Conservation (phyloP, 2,888 invertebrate species). For the Pediacus dermestoides region DNA sequence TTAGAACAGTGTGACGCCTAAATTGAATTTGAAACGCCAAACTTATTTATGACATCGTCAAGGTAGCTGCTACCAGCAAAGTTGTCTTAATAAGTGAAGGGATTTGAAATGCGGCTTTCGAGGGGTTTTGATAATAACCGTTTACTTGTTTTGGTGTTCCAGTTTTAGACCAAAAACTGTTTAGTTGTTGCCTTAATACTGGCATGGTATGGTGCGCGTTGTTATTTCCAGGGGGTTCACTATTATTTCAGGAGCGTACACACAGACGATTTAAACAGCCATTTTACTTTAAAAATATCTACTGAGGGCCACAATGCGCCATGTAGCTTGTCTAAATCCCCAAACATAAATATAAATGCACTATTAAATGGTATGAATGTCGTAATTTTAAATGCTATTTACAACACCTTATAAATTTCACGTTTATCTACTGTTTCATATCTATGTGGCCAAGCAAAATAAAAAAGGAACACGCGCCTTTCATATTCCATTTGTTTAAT, state of each 20-base stretch:
- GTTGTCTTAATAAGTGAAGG: conserved; percentile 31
- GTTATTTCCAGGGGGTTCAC: too few relatives aligned
- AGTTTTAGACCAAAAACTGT: too few relatives aligned
- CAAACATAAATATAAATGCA: conserved; percentile 10
- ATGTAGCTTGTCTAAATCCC: conserved; percentile 14
- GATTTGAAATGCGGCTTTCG: too few relatives aligned
- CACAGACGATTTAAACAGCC: conserved; percentile 16
- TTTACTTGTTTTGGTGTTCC: too few relatives aligned
- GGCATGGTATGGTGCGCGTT: too few relatives aligned
- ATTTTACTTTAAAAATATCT: conserved; percentile 14
- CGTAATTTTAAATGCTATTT: conserved; percentile 9
- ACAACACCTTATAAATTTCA: conserved; percentile 15
- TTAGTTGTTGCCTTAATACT: too few relatives aligned
- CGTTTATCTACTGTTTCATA: too few relatives aligned
- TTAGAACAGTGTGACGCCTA: conserved; percentile 33
- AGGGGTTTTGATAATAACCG: too few relatives aligned
- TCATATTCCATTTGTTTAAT: too few relatives aligned
- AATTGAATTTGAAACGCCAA: conserved; percentile 35
- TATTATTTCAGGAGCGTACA: too few relatives aligned
- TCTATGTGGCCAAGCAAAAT: too few relatives aligned
- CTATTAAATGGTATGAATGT: conserved; percentile 11
- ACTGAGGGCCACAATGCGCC: conserved; percentile 1
- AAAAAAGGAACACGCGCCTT: too few relatives aligned
- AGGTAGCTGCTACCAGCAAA: conserved; percentile 24
- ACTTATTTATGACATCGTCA: conserved; percentile 34